phyloP scores from a whole-genome alignment of 2,797 vertebrate genomes.

The Aplochiton taeniatus region DNA sequence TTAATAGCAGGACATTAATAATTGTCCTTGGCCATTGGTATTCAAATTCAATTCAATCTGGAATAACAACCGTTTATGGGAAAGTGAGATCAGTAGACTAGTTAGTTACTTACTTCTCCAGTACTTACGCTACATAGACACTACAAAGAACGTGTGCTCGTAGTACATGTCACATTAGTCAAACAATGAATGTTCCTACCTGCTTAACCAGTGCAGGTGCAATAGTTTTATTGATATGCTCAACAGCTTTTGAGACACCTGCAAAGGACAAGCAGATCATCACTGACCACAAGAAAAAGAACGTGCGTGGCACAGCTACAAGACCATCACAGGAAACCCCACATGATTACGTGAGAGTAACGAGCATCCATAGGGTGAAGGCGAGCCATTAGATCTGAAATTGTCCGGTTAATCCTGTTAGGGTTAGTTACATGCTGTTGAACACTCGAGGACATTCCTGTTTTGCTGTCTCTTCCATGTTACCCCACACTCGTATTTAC shows the following conservation, averaged over 20 bases:
- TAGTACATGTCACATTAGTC: constrained; percentile 57
- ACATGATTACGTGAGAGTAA: constrained; percentile 1
- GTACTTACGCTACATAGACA: too few species aligned
- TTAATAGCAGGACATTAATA: too few species aligned
- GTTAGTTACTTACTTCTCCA: too few species aligned
- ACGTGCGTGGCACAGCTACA: constrained; percentile 76
- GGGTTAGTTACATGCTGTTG: constrained; percentile 78
- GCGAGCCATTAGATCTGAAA: constrained; percentile 54
- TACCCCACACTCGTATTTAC: constrained; percentile 79
- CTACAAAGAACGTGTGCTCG: constrained; percentile 7
- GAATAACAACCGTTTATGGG: too few species aligned
- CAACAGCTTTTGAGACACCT: constrained; percentile 99
- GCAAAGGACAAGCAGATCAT: constrained; percentile 94
- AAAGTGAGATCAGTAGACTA: too few species aligned
- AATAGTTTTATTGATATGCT: constrained; percentile 99
- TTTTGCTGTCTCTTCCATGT: constrained; percentile 33
- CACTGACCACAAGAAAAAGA: constrained; percentile 73
- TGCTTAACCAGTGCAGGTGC: constrained; percentile 96
- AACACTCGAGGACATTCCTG: constrained; percentile 24
- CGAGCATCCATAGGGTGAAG: neutral
- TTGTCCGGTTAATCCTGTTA: constrained; percentile 59
- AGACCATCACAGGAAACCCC: constrained; percentile 66
- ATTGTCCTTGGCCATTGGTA: too few species aligned
- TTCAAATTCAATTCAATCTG: too few species aligned
- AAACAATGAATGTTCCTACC: constrained; percentile 89